Evolutionary conservation across 2,888 invertebrate species (phyloP).

Genomic region (Aromia moschata): DNA sequence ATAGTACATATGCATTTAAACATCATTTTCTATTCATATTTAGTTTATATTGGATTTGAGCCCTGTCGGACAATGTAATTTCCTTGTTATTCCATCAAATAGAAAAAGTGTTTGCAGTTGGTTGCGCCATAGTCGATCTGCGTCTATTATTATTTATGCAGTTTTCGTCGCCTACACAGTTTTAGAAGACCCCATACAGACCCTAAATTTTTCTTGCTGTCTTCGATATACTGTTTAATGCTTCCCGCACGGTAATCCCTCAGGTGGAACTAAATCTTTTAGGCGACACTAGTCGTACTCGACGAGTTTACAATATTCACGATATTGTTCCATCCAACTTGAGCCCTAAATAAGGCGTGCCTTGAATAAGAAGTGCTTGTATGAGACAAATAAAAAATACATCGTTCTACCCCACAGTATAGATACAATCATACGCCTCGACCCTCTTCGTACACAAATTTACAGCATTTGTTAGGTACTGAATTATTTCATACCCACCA

Average conservation of each 20-base stretch:
- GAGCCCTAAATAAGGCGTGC: slow-evolving; percentile 27
- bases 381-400: no score
- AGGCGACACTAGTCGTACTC: slow-evolving; percentile 34
- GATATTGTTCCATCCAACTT: slow-evolving; percentile 22
- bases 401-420: no score
- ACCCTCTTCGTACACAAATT: not conserved
- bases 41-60: no score
- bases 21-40: no score
- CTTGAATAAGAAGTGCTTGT: not conserved
- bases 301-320: slow-evolving; percentile 35
- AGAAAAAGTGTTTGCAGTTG: no score
- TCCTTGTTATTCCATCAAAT: no score
- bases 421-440: no score
- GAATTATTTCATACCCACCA: not conserved
- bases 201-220: slow-evolving; percentile 6
- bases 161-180: no score
- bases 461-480: not conserved
- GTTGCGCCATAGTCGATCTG: no score
- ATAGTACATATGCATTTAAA: no score
- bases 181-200: not conserved
- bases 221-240: slow-evolving; percentile 5
- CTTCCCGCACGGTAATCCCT: slow-evolving; percentile 17
- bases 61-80: no score
- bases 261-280: slow-evolving; percentile 33
- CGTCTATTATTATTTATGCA: no score